Evolutionary conservation across 2,888 invertebrate genomes (phyloP), one percentile per base, ranked within the genome.

Genomic region (Chaetogeoica ovagalla): DNA sequence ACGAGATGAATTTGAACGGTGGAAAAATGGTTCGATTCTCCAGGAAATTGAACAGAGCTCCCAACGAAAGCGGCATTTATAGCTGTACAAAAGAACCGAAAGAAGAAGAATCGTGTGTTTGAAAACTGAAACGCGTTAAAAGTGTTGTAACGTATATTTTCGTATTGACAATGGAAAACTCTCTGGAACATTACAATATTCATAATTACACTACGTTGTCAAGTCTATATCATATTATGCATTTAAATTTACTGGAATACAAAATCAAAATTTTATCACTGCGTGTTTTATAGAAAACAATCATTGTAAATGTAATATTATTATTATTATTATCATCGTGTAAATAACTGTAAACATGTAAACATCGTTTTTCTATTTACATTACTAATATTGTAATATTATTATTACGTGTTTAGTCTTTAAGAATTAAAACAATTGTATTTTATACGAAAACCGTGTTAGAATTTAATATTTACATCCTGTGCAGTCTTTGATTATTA

Each of bases 261-360:
- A 13, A 65, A 75, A 75, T 75, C 74, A 75, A 75, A 75, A 75
- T 57, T 55, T 37, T 19, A 30, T 13, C 8, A n/a, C 55, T 30
- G 4, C 30, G 30, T 30, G 4, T 30, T 30, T 30, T 30, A 30
- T 13, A 11, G 15, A 37, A 37, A 70, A 57, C 15, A n/a, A 70
- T 8, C 13, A 30, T 8, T 52, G 48, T 62, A 73, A 48, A 60
- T 9, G 2, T 39, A n/a, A 39, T 23, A 37, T n/a, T 21, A 60
- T 72, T 48, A 9, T 43, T 39, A n/a, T 21, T 23, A 37, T n/a
- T 21, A 60, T 72, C 13, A 9, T 43, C 30, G 30, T 30, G 30
- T 9, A 43, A 43, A 43, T 9, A 43, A 43, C 7, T 5, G 9
- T 9, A 43, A 48, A 60, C 3, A 23, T 43, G 4, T 39, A n/a